Conservation (phyloP, 2,113 vertebrate genomes). For the Rattus norvegicus region GRCr8 NC_086021.1:81114501-81115000, state of each 20-base stretch:
- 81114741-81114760: background rate
- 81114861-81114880: slow-evolving; percentile 2
- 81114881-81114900: background rate
- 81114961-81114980: background rate
- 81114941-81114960: background rate
- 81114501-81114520: background rate
- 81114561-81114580: background rate
- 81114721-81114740: background rate
- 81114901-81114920: background rate
- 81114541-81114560: background rate
- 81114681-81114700: background rate
- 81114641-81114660: too few relatives aligned
- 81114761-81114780: slow-evolving; percentile 23
- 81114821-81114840: background rate
- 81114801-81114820: background rate
- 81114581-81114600: background rate
- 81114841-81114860: slow-evolving; percentile 2
- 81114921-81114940: background rate
- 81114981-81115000: background rate
- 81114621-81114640: background rate
- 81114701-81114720: background rate
- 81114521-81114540: background rate
- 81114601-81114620: background rate
- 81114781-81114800: background rate
- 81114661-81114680: too few relatives aligned